Conservation (phyloP, 2,888 invertebrate genomes). For the Thereva unica region DNA sequence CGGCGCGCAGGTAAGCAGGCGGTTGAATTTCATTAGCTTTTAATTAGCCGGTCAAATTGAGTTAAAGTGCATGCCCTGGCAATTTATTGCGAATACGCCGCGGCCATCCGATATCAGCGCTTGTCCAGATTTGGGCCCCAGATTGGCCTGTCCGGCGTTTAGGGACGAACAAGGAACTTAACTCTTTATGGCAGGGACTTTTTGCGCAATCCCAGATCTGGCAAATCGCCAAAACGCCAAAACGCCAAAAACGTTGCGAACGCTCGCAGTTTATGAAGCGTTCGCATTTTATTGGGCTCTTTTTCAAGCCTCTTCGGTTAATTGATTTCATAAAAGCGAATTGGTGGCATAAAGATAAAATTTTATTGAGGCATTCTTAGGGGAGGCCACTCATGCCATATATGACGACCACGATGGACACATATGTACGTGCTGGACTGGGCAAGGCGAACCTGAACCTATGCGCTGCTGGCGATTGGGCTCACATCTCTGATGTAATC, state of each 20-base stretch:
- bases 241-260: no score
- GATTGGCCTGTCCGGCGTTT: slow-evolving; percentile 2
- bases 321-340: slow-evolving; percentile 35
- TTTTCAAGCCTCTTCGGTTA: slow-evolving; percentile 34
- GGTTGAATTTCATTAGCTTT: slow-evolving; percentile 38
- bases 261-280: slow-evolving; percentile 23
- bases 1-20: slow-evolving; percentile 12
- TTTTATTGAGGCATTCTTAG: slow-evolving; percentile 31
- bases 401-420: no score
- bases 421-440: no score
- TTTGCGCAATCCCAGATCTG: no score
- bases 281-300: slow-evolving; percentile 32
- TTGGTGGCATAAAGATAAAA: slow-evolving; percentile 35
- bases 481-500: no score
- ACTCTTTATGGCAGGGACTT: no score
- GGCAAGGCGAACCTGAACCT: no score
- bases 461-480: no score
- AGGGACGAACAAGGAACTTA: background rate
- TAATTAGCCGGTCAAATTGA: slow-evolving; percentile 38
- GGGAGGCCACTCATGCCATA: slow-evolving; percentile 2
- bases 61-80: slow-evolving; percentile 9
- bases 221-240: no score
- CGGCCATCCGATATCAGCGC: slow-evolving; percentile 8
- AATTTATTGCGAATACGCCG: slow-evolving; percentile 28
- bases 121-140: background rate